Evolutionary conservation across 2,113 vertebrate species (phyloP).

Genomic region (Pogonocichla stellata): DNA sequence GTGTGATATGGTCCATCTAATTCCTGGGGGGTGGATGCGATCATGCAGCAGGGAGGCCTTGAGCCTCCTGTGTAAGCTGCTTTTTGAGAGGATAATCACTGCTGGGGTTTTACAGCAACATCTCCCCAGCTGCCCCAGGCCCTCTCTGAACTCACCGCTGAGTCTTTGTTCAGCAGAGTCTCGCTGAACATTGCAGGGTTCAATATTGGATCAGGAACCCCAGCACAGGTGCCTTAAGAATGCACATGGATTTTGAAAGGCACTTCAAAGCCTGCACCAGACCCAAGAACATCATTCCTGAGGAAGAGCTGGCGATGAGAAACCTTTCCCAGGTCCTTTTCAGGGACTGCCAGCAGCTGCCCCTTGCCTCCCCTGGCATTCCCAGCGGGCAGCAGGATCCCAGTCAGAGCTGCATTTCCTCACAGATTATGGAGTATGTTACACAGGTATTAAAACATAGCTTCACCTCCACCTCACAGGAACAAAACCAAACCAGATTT

Average conservation of each 20-base stretch:
- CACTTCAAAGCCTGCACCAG: background rate
- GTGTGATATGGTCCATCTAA: accelerated
- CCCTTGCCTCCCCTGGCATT: background rate
- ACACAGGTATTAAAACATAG: background rate
- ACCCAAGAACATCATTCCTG: background rate
- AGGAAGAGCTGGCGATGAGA: accelerated
- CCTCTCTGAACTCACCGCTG: background rate
- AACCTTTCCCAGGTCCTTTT: background rate
- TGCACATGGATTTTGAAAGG: background rate
- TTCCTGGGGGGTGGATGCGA: background rate
- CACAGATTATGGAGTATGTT: accelerated
- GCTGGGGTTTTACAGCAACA: background rate
- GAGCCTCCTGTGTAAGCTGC: background rate
- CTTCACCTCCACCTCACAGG: background rate
- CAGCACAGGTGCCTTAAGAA: background rate
- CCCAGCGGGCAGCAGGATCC: accelerated
- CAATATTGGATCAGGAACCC: accelerated
- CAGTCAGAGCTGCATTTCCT: background rate
- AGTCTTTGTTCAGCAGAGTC: background rate
- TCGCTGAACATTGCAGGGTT: accelerated
- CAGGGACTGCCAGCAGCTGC: background rate
- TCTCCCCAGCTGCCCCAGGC: background rate
- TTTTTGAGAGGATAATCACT: background rate
- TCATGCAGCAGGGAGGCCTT: background rate
- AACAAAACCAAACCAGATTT: background rate